Evolutionary conservation across 2,797 vertebrate species (phyloP), one percentile per base, ranked within the genome.

Genomic region (Hippoglossus hippoglossus): DNA sequence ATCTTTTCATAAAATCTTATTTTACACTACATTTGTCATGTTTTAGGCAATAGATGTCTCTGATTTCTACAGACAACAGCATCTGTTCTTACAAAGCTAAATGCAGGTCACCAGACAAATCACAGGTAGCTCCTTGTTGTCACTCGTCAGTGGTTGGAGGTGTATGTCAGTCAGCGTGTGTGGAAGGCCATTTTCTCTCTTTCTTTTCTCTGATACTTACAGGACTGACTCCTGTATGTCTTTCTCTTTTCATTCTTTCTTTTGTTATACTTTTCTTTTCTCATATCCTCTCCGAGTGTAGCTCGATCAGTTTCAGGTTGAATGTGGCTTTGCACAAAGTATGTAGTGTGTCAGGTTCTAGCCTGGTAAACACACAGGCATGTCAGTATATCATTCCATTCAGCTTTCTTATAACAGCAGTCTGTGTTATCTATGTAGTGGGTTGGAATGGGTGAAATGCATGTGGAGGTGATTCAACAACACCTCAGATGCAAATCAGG

Each of bases 171-270:
- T 26, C 25, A 26, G 25, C 41, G 4, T 66, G 52, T 51, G 21
- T 24, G 4, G 19, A 51, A 55, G n/a, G 39, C n/a, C 61, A 57
- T 28, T 28, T 28, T 28, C 28, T 51, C 21, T n/a, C 60, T 51
- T 77, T 51, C 22, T 44, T 74, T 66, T 41, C 55, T 49, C 51
- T 18, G 47, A 74, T 69, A 54, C 67, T 26, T 18, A 9, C 21
- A 24, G 49, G 18, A 60, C 67, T 31, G 52, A 31, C 39, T 68
- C 47, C 10, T 58, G 28, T 63, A 1, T 44, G 68, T 68, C 44
- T 77, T 63, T 70, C 80, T 75, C 71, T 53, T 73, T n/a, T 62
- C 85, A 80, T 88, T 85, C 79, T 77, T 31, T 18, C 3, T 67
- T 16, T 49, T 19, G 19, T 72, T 11, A 46, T 19, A 19, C 53